Percentiles rank a stretch among this genome's conserved stretches.
Evolutionary conservation across 2,113 vertebrate genomes (phyloP).

Genomic region (Lepus americanus): DNA sequence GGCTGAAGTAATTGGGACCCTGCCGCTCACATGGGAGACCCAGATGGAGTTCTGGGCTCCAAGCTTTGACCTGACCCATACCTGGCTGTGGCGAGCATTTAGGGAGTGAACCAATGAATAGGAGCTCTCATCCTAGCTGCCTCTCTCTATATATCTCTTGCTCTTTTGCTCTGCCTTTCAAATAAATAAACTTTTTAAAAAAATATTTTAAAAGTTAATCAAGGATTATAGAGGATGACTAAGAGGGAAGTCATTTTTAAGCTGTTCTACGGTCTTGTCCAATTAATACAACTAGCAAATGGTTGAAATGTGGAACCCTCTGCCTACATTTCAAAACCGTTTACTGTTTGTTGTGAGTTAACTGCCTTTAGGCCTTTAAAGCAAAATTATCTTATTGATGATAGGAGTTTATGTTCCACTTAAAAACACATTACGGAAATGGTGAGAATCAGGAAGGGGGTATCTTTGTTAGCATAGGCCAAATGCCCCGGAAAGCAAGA

Average conservation of each 20-base stretch:
- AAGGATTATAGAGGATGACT: not conserved
- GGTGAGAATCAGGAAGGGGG: not conserved
- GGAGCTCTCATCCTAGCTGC: too few species aligned
- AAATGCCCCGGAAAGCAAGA: not conserved
- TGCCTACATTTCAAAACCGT: not conserved
- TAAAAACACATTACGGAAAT: not conserved
- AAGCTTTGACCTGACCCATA: too few species aligned
- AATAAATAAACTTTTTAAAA: too few species aligned
- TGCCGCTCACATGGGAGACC: too few species aligned
- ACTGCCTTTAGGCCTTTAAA: not conserved
- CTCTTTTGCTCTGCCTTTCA: too few species aligned
- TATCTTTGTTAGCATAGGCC: not conserved
- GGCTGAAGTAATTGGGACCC: too few species aligned
- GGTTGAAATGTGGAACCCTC: not conserved
- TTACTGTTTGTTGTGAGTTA: not conserved
- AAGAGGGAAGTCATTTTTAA: not conserved
- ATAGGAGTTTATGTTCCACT: not conserved
- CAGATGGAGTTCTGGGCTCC: too few species aligned
- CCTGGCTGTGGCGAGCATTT: too few species aligned
- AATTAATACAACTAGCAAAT: not conserved
- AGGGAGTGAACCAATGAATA: too few species aligned
- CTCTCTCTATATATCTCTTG: too few species aligned
- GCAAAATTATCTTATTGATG: not conserved
- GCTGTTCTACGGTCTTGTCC: not conserved
- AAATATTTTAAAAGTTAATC: too few species aligned